Percentiles rank a stretch among this genome's conserved stretches.
Conservation (phyloP, 1,140 invertebrate species). For the Caenorhabditis briggsae region DNA sequence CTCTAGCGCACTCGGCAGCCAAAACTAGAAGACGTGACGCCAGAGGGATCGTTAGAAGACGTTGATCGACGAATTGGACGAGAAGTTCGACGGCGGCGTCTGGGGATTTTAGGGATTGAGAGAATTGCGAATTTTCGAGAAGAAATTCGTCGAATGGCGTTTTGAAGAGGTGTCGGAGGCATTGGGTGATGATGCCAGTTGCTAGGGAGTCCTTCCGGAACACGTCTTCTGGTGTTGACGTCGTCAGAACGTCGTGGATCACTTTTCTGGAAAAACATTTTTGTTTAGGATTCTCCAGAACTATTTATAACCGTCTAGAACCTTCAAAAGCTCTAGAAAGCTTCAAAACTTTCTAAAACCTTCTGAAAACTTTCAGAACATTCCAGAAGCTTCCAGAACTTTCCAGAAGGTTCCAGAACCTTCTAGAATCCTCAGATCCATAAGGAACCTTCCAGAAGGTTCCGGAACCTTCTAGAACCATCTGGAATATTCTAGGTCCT, state of each 20-base stretch:
- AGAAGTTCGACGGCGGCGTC: background rate
- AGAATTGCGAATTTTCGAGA: constrained; percentile 42
- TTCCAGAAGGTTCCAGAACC: too few relatives aligned
- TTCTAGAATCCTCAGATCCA: too few relatives aligned
- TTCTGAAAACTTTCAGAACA: too few relatives aligned
- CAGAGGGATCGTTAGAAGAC: constrained; percentile 30
- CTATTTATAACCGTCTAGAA: too few relatives aligned
- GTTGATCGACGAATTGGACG: constrained; percentile 32
- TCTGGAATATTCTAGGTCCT: too few relatives aligned
- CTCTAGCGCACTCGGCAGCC: constrained; percentile 6
- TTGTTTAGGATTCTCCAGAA: background rate
- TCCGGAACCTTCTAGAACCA: too few relatives aligned
- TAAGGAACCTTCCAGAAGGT: too few relatives aligned
- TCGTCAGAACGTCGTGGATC: background rate
- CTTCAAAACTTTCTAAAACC: too few relatives aligned
- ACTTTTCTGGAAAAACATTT: constrained; percentile 4
- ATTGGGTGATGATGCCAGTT: constrained; percentile 37
- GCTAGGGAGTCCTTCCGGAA: constrained; percentile 31
- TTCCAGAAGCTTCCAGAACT: too few relatives aligned
- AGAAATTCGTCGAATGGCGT: constrained; percentile 44
- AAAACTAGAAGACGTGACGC: constrained; percentile 13
- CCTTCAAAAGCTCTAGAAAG: too few relatives aligned
- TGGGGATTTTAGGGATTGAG: background rate
- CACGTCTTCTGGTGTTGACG: constrained; percentile 25
- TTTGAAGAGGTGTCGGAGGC: constrained; percentile 26